Conservation (phyloP, 2,797 vertebrate species). For the Silurus lanzhouensis region DNA sequence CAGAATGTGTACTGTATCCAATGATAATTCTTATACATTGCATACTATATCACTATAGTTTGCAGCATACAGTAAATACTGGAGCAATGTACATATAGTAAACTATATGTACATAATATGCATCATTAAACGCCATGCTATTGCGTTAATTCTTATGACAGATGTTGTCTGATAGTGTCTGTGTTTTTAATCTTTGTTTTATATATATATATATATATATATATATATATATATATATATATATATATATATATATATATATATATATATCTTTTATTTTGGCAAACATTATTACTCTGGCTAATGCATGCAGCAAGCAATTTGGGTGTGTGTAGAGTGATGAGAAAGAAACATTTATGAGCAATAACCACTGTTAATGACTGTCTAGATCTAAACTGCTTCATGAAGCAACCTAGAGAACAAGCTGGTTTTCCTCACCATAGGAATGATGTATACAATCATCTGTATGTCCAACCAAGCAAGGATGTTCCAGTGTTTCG, state of each 20-base stretch:
- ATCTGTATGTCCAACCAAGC: not conserved
- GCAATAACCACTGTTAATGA: not conserved
- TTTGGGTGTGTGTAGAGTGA: not conserved
- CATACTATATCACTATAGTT: not conserved
- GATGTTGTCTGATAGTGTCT: not conserved
- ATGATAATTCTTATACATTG: not conserved
- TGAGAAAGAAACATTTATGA: not conserved
- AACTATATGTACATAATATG: not conserved
- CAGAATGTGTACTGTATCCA: not conserved
- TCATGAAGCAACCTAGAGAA: not conserved
- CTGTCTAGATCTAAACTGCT: not conserved
- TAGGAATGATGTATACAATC: not conserved
- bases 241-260: too few relatives aligned
- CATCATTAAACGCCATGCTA: not conserved
- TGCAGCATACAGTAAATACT: not conserved
- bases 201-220: too few relatives aligned
- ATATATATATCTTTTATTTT: not conserved
- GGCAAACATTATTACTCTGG: not conserved
- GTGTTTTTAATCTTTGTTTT: not conserved
- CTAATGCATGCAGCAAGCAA: not conserved
- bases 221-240: too few relatives aligned
- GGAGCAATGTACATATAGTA: not conserved
- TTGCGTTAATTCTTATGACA: not conserved
- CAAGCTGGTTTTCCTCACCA: not conserved
- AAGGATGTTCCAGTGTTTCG: not conserved